Base-by-base conservation (phyloP, 2,797 vertebrate species). In the Alosa sapidissima region DNA sequence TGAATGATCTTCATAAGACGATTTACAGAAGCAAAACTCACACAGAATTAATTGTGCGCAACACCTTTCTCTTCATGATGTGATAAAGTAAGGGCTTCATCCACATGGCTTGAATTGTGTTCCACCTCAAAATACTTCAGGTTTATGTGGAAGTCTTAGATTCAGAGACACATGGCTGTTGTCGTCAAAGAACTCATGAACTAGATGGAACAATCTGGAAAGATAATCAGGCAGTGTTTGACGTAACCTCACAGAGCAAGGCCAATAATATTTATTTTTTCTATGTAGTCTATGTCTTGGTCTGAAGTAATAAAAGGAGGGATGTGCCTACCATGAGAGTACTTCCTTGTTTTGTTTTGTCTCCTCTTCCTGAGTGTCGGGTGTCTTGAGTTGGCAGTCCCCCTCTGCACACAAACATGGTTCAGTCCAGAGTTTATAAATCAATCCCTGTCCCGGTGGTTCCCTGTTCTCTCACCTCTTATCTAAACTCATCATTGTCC, bases 321-420 rank as follows among this genome's bases (percentile, higher is more conserved):
- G 19, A 58, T 82, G 13, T 1, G 58, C 89, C 89, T 86, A 91
- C 91, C 91, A 92, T 90, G 89, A 96, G 86, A 93, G 94, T 89
- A 87, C 87, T 82, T 91, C 89, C 84, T 91, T 89, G 81, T 85
- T 87, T 10, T 83, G 41, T 84, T 90, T 68, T 3, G 51, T 52
- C 89, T 96, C 95, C 85, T 93, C 93, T 88, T 94, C 93, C 85
- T 94, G 93, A 3, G 87, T 90, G 83, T 94, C 93, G 81, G 92
- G 92, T 86, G 85, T 92, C 89, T 92, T 94, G 14, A 91, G 90
- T 83, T 93, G 95, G 88, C 92, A 88, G 47, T 96, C 95, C 88
- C 96, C 95, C 86, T 97, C 96, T 96, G 92, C 51, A 87, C 58
- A 86, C n/a, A 85, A 3, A 81, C 36, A 54, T 81, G 82, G 21